Conservation (phyloP, 1,140 invertebrate species). For the Drosophila bocqueti region DNA sequence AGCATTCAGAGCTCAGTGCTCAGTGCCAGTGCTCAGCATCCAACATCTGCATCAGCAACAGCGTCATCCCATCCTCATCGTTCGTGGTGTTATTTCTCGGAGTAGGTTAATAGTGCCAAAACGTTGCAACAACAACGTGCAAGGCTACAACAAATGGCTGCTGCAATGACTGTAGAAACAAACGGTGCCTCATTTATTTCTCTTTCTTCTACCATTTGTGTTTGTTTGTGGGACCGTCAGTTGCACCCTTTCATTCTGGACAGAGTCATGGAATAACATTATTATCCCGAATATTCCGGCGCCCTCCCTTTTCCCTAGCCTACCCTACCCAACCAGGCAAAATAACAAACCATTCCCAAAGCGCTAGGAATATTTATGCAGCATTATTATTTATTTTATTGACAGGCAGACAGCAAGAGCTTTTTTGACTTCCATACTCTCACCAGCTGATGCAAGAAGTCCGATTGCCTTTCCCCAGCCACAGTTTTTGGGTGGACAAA, state of each 20-base stretch:
- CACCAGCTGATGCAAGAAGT: conserved; percentile 22
- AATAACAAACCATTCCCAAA: conserved; percentile 41
- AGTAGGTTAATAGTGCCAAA: conserved; percentile 82
- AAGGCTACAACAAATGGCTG: conserved; percentile 47
- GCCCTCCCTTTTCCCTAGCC: conserved; percentile 4
- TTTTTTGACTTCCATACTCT: conserved; percentile 56
- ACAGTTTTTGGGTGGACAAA: background rate
- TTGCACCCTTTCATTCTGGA: conserved; percentile 77
- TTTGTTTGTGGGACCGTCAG: conserved; percentile 46
- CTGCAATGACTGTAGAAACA: conserved; percentile 70
- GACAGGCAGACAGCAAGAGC: conserved; percentile 48
- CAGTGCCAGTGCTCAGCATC: conserved; percentile 8
- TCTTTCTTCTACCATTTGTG: conserved; percentile 47
- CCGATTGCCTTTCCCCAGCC: conserved; percentile 6
- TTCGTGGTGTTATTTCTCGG: conserved; percentile 68
- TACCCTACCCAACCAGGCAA: background rate
- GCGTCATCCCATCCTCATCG: conserved; percentile 71
- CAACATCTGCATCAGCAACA: conserved; percentile 55
- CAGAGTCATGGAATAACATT: conserved; percentile 75
- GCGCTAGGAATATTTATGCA: conserved; percentile 73
- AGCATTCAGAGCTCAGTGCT: conserved; percentile 9
- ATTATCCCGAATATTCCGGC: conserved; percentile 55
- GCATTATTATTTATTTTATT: conserved; percentile 83
- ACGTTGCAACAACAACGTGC: conserved; percentile 60
- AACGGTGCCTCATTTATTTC: conserved; percentile 77